Percentiles rank a stretch among this genome's conserved stretches.
phyloP scores from a whole-genome alignment of 2,113 vertebrate species.

The Arizona elegans region DNA sequence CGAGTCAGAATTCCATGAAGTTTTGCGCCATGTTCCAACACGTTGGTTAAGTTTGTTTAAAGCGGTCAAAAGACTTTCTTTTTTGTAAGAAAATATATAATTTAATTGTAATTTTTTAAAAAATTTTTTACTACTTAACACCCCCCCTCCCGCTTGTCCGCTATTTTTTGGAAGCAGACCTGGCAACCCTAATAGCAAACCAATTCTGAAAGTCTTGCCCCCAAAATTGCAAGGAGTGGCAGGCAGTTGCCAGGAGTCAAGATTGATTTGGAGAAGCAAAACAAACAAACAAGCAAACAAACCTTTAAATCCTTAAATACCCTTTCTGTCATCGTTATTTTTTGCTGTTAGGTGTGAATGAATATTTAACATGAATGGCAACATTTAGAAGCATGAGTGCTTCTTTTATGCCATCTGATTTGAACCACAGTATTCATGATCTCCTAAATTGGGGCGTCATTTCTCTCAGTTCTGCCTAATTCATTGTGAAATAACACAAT shows the following conservation, averaged over 20 bases:
- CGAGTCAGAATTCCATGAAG: too few relatives aligned
- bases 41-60: too few relatives aligned
- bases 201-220: background rate
- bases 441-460: background rate
- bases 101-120: too few relatives aligned
- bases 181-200: background rate
- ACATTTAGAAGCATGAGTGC: background rate
- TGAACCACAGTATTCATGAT: background rate
- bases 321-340: background rate
- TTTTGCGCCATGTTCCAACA: too few relatives aligned
- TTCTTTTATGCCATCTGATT: background rate
- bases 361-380: background rate
- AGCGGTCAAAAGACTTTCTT: too few relatives aligned
- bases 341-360: background rate
- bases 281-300: background rate
- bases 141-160: too few relatives aligned
- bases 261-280: background rate
- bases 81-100: too few relatives aligned
- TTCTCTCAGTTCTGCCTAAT: background rate
- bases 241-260: background rate
- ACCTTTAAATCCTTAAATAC: background rate
- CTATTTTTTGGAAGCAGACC: too few relatives aligned
- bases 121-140: too few relatives aligned
- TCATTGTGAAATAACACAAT: background rate
- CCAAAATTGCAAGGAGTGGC: background rate